Conservation (phyloP, 2,888 invertebrate species). For the Subacronicta megacephala region DNA sequence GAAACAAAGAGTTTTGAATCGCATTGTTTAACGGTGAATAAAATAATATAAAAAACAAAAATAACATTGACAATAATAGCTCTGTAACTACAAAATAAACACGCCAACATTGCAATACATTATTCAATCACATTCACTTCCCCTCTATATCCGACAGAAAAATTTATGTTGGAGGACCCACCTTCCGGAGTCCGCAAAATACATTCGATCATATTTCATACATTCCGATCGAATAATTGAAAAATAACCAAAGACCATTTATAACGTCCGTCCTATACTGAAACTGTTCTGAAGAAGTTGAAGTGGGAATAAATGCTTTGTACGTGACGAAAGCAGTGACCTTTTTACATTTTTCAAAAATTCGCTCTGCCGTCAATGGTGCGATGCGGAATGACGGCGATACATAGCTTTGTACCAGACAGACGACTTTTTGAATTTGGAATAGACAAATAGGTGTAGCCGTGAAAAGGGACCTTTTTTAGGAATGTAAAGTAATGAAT, state of each 20-base stretch:
- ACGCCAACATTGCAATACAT: constrained; percentile 22
- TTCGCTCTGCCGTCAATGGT: constrained; percentile 82
- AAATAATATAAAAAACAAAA: background rate
- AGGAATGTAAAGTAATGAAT: background rate
- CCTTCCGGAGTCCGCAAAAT: constrained; percentile 25
- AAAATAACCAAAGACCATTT: constrained; percentile 70
- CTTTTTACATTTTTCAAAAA: constrained; percentile 89
- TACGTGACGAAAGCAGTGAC: constrained; percentile 83
- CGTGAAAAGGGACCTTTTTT: background rate
- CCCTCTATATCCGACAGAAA: constrained; percentile 30
- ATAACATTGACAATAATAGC: background rate
- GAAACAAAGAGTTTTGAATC: background rate
- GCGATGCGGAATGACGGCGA: constrained; percentile 45
- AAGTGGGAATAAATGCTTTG: constrained; percentile 82
- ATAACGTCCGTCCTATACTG: constrained; percentile 66
- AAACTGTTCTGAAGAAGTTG: constrained; percentile 71
- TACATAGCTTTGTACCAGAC: constrained; percentile 67
- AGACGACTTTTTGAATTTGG: constrained; percentile 47
- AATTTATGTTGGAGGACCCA: constrained; percentile 37
- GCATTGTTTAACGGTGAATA: background rate
- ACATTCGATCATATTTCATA: constrained; percentile 53
- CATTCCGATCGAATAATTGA: constrained; percentile 66
- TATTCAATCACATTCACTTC: constrained; percentile 31
- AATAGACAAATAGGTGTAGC: constrained; percentile 21
- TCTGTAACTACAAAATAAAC: background rate